Evolutionary conservation across 2,888 invertebrate genomes (phyloP), one percentile per base, ranked within the genome.

Genomic region (Aphodius sticticus): DNA sequence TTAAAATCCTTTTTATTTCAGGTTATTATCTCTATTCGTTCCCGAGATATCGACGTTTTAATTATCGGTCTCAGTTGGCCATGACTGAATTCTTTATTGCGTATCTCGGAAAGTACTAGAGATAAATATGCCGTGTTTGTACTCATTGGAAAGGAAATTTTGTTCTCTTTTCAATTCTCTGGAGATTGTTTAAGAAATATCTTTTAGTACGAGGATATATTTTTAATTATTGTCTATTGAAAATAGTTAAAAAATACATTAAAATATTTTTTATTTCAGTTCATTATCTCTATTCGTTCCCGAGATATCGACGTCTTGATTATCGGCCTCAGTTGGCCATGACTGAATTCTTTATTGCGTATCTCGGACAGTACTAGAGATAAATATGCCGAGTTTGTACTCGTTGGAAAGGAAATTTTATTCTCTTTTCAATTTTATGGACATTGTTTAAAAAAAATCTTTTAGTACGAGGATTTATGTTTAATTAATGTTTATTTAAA

Each of bases 41-140:
- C 53, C 53, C 53, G 53, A 53, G 53, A 53, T 53, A 2, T 53
- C 53, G 53, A 53, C 53, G 53, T 53, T 53, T 53, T 5, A 53
- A 12, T 53, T 53, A 9, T 53, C 7, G 53, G 6, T 1, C 53
- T 1, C 4, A 53, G 53, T 2, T 53, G 53, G 53, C 53, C 53
- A 53, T 53, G 53, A 53, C 1, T 12, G 6, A 53, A 2, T 53
- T 53, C 6, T 53, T 12, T 53, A 53, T 53, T 53, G 53, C 7
- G 53, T 9, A 53, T 53, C 53, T 53, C 6, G 53, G 12, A 53
- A 12, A 0, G 53, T 53, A 9, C 1, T 53, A 53, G 53, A 53
- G 53, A 53, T 53, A 53, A 12, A 53, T 53, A 53, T n/a, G 36
- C n/a, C 74, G 36, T 74, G 26, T 70, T n/a, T 74, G 74, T 74